Percentiles rank a stretch among this genome's conserved stretches.
Evolutionary conservation across 2,888 invertebrate genomes (phyloP).

Genomic region (Zygogramma bicolorata): DNA sequence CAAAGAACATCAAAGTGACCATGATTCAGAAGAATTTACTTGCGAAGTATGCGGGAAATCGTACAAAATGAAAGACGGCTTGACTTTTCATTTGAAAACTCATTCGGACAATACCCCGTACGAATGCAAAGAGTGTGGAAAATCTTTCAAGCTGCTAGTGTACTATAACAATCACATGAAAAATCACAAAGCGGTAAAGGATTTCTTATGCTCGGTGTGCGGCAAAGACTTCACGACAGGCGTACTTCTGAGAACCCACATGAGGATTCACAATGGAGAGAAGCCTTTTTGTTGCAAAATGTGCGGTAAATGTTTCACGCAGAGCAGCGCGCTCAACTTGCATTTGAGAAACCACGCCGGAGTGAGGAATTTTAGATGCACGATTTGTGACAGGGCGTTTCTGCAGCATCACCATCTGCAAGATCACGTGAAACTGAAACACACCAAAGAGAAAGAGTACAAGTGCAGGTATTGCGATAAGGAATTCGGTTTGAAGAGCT

Average conservation of each 20-base stretch:
- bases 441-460: neutral
- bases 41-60: constrained; percentile 52
- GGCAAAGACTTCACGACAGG: constrained; percentile 58
- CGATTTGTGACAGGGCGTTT: constrained; percentile 63
- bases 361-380: constrained; percentile 64
- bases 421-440: constrained; percentile 9
- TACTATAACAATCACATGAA: constrained; percentile 53
- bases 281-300: constrained; percentile 49
- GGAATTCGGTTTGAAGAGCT: neutral
- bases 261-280: constrained; percentile 57
- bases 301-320: constrained; percentile 60
- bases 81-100: constrained; percentile 48
- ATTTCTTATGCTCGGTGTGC: constrained; percentile 59
- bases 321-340: constrained; percentile 64
- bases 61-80: constrained; percentile 46
- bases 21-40: constrained; percentile 32
- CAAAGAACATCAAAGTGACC: neutral
- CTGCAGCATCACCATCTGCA: constrained; percentile 6
- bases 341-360: constrained; percentile 65
- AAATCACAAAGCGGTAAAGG: constrained; percentile 42
- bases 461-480: neutral
- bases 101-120: constrained; percentile 56
- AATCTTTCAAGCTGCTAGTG: constrained; percentile 51
- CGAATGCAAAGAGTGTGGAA: constrained; percentile 54
- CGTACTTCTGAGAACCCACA: constrained; percentile 55